Evolutionary conservation across 2,888 invertebrate genomes (phyloP), one percentile per base, ranked within the genome.

Genomic region (Phorcus lineatus): DNA sequence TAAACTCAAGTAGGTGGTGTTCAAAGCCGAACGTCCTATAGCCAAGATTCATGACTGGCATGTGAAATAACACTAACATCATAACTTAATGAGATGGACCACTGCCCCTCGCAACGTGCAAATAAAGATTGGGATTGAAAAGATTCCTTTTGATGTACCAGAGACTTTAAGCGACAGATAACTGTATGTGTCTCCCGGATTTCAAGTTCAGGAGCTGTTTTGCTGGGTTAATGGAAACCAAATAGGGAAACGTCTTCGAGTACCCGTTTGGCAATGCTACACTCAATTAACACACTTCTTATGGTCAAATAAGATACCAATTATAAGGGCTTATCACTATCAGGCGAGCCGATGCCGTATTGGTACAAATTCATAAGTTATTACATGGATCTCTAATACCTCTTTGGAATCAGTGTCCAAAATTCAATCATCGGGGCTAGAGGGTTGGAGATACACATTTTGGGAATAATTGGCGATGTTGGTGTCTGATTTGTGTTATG

Each of bases 51-150:
- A 31, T 70, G 70, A 70, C 70, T 36, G 70, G 40, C 70, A 70
- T 70, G 70, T 70, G 70, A 70, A 70, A 70, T 40, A 70, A 70
- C 70, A 70, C 70, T 40, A 70, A 70, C 70, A 70, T 40, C 70
- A 70, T 70, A 70, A 70, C 70, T 70, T 70, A 70, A 70, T 40
- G 70, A 70, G 70, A 19, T 19, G 36, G 40, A 70, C 36, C 70
- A 36, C 19, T 31, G 40, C 40, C 36, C 36, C 70, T 36, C 19
- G 70, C 36, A 36, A 19, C 31, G 67, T 70, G 31, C 70, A 70
- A 70, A 70, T 70, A 70, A 40, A 19, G 40, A 70, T 19, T 70
- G 31, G 70, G 36, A 40, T 70, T 70, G 16, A 70, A 36, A 70
- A 70, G 36, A 19, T 19, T 36, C 40, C 70, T 70, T 70, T 70